Base-by-base conservation (phyloP, 2,888 invertebrate genomes). In the Watsonalla binaria region DNA sequence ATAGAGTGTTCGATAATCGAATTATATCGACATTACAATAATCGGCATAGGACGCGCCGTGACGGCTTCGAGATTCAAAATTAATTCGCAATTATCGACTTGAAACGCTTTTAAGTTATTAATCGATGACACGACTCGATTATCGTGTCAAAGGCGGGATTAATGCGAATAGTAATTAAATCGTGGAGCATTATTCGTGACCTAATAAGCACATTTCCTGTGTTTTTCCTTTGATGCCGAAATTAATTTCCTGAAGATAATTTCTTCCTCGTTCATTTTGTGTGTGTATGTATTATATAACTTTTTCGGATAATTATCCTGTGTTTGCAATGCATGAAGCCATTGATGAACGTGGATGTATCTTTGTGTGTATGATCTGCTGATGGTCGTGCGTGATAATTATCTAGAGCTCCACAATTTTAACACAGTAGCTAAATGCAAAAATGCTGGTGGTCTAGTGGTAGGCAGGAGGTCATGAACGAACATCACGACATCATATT, bases 1-100 rank as follows among this genome's bases (percentile, higher is more conserved):
- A 70, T 67, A 66, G 64, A 64, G 61, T 59, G 64, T 53, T 66
- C 61, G 61, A 66, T 76, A 76, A 76, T 72, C 63, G 63, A 70
- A 66, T 75, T 59, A 72, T 59, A 54, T 58, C 59, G 62, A 63
- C 53, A 46, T 62, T 62, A 61, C 53, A 63, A 65, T 65, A 66
- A 66, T 64, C 62, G 65, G 60, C 60, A 46, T 49, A 47, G 56
- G 54, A 52, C 51, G 59, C 55, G 54, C 42, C 51, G 42, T 45
- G 51, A 42, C 52, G 39, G 14, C 53, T 51, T 54, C 52, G 51
- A 54, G 11, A 39, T 37, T 49, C 49, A 9, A 37, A 15, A 49
- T 49, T 49, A 49, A 49, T 49, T 49, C 37, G 37, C 49, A 49
- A 49, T 49, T 39, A 49, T 49, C 49, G 49, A 49, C 37, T 49